A percentile compares a stretch with the other conserved stretches of the same genome.
phyloP scores from a whole-genome alignment of 2,797 vertebrate species.

The Danio kyathit region DNA sequence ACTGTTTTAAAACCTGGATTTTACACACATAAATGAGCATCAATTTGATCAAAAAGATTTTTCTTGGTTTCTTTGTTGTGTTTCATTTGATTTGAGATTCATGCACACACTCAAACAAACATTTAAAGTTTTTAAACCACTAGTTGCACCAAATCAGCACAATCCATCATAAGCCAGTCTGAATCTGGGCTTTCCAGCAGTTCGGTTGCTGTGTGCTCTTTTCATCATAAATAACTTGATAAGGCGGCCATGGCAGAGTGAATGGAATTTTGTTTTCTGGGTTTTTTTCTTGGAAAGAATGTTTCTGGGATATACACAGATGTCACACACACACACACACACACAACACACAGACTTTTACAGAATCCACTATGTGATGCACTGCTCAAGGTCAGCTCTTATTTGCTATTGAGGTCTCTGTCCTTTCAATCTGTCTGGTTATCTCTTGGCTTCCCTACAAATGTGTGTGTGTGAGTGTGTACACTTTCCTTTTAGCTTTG shows the following conservation, averaged over 20 bases:
- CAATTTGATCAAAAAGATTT: not conserved
- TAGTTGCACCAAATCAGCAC: conserved; percentile 1
- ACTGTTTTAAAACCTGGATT: no score
- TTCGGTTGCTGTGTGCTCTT: not conserved
- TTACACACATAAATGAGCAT: not conserved
- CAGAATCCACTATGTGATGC: conserved; percentile 1
- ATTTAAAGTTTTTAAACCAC: not conserved
- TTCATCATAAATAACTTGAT: conserved; percentile 32
- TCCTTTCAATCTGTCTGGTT: conserved; percentile 9
- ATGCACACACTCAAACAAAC: not conserved
- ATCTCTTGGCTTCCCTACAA: not conserved
- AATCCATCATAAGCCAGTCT: not conserved
- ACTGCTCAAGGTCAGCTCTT: conserved; percentile 29
- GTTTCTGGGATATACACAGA: conserved; percentile 7
- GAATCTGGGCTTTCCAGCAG: conserved; percentile 20
- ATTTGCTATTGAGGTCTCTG: conserved; percentile 12
- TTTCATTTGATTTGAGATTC: not conserved
- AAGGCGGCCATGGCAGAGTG: conserved; percentile 4
- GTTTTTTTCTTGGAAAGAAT: conserved; percentile 23
- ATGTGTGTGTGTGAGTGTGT: not conserved
- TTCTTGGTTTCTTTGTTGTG: not conserved
- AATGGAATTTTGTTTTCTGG: conserved; percentile 25
- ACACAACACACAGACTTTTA: conserved; percentile 6
- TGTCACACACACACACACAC: not conserved
- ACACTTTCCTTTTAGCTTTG: not conserved